Conservation (phyloP, 2,888 invertebrate genomes). For the Sinohyriopsis cumingii region DNA sequence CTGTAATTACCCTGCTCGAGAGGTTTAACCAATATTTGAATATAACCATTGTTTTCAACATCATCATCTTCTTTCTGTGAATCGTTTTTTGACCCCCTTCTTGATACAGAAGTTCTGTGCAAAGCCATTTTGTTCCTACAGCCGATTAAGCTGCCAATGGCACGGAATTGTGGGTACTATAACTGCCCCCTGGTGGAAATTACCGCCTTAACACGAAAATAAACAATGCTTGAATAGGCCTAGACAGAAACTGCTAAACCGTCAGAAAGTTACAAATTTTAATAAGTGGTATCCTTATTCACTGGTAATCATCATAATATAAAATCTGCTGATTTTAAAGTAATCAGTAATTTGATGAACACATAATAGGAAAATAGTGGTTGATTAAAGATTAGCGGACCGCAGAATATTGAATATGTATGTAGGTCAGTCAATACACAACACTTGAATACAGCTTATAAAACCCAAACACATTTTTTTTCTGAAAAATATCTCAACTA, state of each 20-base stretch:
- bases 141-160: too few species aligned
- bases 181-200: conserved; percentile 46
- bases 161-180: conserved; percentile 26
- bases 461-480: too few species aligned
- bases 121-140: conserved; percentile 51
- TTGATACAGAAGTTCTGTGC: conserved; percentile 53
- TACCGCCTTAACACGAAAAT: conserved; percentile 44
- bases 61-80: conserved; percentile 63
- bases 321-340: too few species aligned
- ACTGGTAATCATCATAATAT: too few species aligned
- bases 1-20: conserved; percentile 64
- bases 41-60: conserved; percentile 86
- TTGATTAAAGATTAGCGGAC: too few species aligned
- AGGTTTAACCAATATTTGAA: conserved; percentile 72
- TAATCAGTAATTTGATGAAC: too few species aligned
- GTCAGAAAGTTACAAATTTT: too few species aligned
- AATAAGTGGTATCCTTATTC: too few species aligned
- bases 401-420: neutral
- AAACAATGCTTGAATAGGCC: conserved; percentile 11
- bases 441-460: too few species aligned
- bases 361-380: too few species aligned
- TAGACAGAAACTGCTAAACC: too few species aligned
- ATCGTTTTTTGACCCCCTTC: conserved; percentile 64
- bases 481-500: too few species aligned
- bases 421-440: conserved; percentile 2